Percentiles rank a stretch among this genome's conserved stretches.
These are phyloP conservation scores for Pachyseris speciosa DNA, from an alignment of 64 coral and sea anemone species.

Conservation along the genomic window DNA sequence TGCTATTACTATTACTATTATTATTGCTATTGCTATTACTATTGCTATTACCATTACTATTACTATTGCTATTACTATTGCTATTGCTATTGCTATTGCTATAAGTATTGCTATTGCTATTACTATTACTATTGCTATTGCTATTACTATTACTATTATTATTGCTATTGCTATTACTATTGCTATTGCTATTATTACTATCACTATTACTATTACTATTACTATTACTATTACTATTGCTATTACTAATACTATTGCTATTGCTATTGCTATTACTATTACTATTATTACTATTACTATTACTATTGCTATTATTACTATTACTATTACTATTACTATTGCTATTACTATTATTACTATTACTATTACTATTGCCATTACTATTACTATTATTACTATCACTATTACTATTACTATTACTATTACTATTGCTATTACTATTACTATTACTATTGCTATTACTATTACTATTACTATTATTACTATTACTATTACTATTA, in stretches of 20 bases:
- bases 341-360: slow-evolving; percentile 7
- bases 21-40: not conserved
- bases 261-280: slow-evolving; percentile 6
- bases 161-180: too few relatives aligned
- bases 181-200: slow-evolving; percentile 8
- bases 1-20: not conserved
- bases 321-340: slow-evolving; percentile 9
- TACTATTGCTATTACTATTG: not conserved
- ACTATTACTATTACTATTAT: slow-evolving; percentile 8
- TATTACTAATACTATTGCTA: slow-evolving; percentile 1
- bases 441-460: slow-evolving; percentile 8
- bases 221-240: slow-evolving; percentile 6
- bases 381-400: slow-evolving; percentile 9
- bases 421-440: slow-evolving; percentile 7
- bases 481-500: too few relatives aligned
- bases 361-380: slow-evolving; percentile 9
- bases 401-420: slow-evolving; percentile 7
- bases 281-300: slow-evolving; percentile 8
- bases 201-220: slow-evolving; percentile 8
- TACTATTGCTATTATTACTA: slow-evolving; percentile 8
- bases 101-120: too few relatives aligned
- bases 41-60: not conserved
- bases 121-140: slow-evolving; percentile 9
- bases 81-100: not conserved
- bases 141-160: slow-evolving; percentile 8